These are phyloP conservation scores for Cygnus olor DNA, from an alignment of 2,797 vertebrate species.

Conservation along the genomic window DNA sequence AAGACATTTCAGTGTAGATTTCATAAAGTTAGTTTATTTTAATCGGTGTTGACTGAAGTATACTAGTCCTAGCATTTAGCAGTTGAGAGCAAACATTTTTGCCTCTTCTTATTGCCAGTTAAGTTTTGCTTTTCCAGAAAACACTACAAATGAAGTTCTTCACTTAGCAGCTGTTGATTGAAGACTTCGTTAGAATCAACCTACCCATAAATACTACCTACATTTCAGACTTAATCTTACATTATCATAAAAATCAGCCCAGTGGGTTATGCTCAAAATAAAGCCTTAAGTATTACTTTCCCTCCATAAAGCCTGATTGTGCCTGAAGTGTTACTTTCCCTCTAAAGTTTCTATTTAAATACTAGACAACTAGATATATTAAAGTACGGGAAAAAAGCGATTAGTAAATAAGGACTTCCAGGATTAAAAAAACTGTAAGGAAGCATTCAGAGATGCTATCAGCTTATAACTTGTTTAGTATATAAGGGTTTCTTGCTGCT, in stretches of 20 bases:
- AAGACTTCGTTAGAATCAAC: not conserved
- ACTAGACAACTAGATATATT: not conserved
- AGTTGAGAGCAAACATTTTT: not conserved
- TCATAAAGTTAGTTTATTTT: not conserved
- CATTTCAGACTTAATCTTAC: not conserved
- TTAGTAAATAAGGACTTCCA: not conserved
- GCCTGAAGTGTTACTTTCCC: not conserved
- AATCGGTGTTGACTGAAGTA: slow-evolving; percentile 5
- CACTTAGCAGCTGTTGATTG: not conserved
- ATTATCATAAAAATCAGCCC: not conserved
- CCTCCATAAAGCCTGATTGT: not conserved
- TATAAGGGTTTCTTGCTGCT: not conserved
- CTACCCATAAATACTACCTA: not conserved
- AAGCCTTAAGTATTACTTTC: not conserved
- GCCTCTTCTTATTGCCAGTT: not conserved
- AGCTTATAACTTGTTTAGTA: not conserved
- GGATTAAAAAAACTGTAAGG: not conserved
- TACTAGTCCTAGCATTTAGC: not conserved
- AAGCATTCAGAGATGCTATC: not conserved
- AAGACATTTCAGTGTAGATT: not conserved
- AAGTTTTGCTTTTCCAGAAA: slow-evolving; percentile 6
- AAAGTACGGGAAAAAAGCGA: not conserved
- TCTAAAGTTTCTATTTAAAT: not conserved
- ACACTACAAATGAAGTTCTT: not conserved
- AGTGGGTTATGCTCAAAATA: not conserved